Percentiles rank a stretch among this genome's conserved stretches.
phyloP scores from a whole-genome alignment of 2,797 vertebrate genomes.

The Poeciliopsis gracilis region DNA sequence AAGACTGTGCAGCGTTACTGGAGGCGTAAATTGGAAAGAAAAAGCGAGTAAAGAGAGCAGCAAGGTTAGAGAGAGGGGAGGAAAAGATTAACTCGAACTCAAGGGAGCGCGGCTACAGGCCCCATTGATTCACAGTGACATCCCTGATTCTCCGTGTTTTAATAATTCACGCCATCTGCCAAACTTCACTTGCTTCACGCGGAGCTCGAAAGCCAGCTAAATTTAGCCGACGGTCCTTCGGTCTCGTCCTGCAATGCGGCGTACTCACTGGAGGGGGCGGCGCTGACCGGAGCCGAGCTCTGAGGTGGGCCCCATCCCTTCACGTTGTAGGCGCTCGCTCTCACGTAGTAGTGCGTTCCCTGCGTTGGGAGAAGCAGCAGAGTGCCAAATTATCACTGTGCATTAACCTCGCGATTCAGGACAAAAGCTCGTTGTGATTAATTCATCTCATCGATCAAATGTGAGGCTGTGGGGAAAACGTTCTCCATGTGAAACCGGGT shows the following conservation, averaged over 20 bases:
- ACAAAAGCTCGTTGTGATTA: conserved; percentile 41
- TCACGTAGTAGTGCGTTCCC: conserved; percentile 79
- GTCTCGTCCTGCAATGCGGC: conserved; percentile 44
- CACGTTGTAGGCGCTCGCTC: conserved; percentile 80
- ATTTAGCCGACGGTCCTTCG: conserved; percentile 22
- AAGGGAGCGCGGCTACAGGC: conserved; percentile 1
- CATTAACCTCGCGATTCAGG: conserved; percentile 44
- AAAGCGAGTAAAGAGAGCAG: conserved; percentile 10
- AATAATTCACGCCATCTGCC: conserved; percentile 50
- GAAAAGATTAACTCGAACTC: conserved; percentile 34
- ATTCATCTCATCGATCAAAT: conserved; percentile 39
- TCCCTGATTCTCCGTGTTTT: conserved; percentile 43
- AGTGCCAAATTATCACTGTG: conserved; percentile 50
- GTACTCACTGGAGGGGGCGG: conserved; percentile 84
- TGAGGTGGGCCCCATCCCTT: conserved; percentile 81
- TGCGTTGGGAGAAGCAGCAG: conserved; percentile 58
- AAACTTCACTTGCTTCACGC: conserved; percentile 37
- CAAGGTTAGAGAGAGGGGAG: background rate
- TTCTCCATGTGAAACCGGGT: conserved; percentile 29
- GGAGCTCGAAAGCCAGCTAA: conserved; percentile 33
- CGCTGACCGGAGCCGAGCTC: conserved; percentile 73
- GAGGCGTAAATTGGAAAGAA: conserved; percentile 8
- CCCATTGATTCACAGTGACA: conserved; percentile 31
- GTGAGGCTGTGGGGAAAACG: conserved; percentile 25
- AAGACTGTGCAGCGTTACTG: background rate